Percentiles rank a stretch among this genome's conserved stretches.
phyloP scores from a whole-genome alignment of 2,797 vertebrate genomes.

The Rousettus madagascariensis region DNA sequence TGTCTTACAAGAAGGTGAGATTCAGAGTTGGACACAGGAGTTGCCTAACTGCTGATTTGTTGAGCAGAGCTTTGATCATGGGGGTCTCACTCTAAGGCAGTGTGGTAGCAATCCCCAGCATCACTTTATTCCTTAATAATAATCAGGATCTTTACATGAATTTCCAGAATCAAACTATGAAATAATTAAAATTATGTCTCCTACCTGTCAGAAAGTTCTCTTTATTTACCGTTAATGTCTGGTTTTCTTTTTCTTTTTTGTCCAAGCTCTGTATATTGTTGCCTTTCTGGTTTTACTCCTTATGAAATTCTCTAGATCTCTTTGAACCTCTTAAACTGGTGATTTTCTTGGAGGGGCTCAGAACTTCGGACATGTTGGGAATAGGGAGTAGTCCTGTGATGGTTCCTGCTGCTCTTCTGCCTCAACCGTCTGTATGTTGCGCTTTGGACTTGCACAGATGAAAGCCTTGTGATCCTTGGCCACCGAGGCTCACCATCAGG shows the following conservation, averaged over 20 bases:
- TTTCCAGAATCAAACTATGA: neutral
- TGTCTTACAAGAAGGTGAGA: neutral
- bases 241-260: neutral
- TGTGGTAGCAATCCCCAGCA: neutral
- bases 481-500: neutral
- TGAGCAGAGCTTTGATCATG: neutral
- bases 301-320: neutral
- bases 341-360: neutral
- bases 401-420: neutral
- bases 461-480: neutral
- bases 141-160: neutral
- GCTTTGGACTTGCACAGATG: neutral
- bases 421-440: no score
- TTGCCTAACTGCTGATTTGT: neutral
- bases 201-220: neutral
- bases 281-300: neutral
- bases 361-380: neutral
- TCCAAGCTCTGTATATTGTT: neutral
- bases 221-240: neutral
- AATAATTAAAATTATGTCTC: neutral
- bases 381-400: no score
- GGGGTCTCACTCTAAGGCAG: neutral
- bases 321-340: neutral
- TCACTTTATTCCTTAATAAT: neutral
- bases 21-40: neutral